phyloP scores from a whole-genome alignment of 2,113 vertebrate genomes.

The Erythrolamprus reginae region DNA sequence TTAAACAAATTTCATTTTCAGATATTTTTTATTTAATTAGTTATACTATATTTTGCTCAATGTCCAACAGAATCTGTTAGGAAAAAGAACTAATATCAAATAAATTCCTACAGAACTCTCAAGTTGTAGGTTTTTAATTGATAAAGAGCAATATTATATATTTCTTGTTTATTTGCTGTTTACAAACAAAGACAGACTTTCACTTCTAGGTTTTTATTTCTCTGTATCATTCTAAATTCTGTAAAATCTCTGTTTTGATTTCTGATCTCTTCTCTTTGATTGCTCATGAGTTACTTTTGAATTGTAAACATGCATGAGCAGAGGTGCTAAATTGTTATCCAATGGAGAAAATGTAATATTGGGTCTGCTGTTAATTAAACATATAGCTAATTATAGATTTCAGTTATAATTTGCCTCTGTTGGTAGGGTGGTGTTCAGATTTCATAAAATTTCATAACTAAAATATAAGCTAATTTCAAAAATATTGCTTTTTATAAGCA shows the following conservation, averaged over 20 bases:
- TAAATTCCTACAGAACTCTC: neutral
- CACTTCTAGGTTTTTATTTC: neutral
- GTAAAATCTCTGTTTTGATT: conserved; percentile 21
- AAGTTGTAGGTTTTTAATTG: fast-evolving
- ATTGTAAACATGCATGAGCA: conserved; percentile 42
- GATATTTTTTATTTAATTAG: neutral
- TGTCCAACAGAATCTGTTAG: neutral
- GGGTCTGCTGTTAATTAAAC: conserved; percentile 57
- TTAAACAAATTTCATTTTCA: neutral
- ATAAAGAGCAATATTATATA: neutral
- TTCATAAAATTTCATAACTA: conserved; percentile 49
- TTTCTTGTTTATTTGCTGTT: neutral
- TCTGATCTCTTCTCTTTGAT: conserved; percentile 19
- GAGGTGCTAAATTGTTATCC: conserved; percentile 36
- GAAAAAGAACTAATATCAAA: conserved; percentile 4
- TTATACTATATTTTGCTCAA: neutral
- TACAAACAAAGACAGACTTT: neutral
- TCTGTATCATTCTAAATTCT: conserved; percentile 11
- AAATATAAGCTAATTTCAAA: conserved; percentile 46
- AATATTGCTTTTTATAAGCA: conserved; percentile 46
- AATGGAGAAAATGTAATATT: conserved; percentile 37
- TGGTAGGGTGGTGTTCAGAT: conserved; percentile 44
- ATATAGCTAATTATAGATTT: conserved; percentile 58
- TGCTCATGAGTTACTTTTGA: conserved; percentile 38
- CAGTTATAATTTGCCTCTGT: conserved; percentile 48